Conservation (phyloP, 2,113 vertebrate species). For the Aspiorhynchus laticeps region DNA sequence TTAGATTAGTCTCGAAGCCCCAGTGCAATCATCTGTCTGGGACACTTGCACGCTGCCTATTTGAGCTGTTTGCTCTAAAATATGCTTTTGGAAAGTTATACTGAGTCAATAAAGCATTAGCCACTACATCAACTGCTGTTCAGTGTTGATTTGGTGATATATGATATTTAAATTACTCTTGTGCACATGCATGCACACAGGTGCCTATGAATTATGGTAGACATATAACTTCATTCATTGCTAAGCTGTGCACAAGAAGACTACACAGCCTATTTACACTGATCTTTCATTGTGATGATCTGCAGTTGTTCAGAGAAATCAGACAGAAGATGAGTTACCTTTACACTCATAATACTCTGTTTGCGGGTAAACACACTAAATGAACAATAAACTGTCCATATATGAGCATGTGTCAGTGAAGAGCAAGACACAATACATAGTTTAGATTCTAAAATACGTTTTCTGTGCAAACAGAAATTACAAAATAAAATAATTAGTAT, state of each 20-base stretch:
- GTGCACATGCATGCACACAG: neutral
- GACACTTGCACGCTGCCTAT: neutral
- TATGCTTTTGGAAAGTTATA: neutral
- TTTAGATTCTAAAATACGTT: neutral
- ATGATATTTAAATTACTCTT: neutral
- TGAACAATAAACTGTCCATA: neutral
- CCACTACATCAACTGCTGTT: neutral
- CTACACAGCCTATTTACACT: neutral
- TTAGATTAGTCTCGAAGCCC: neutral
- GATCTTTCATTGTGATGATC: neutral
- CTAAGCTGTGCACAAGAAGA: neutral
- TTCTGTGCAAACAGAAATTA: neutral
- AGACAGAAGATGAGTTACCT: neutral
- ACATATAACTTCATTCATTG: neutral
- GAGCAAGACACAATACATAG: neutral
- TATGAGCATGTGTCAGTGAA: neutral
- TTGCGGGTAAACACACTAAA: neutral
- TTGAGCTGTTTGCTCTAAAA: neutral
- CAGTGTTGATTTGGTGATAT: neutral
- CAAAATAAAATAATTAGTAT: neutral
- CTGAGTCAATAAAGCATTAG: conserved; percentile 12
- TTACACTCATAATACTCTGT: neutral
- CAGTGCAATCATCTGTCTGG: neutral
- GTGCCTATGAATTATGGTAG: neutral
- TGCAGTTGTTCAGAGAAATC: neutral